phyloP scores from a whole-genome alignment of 2,888 invertebrate genomes.

The Scotopteryx bipunctaria region DNA sequence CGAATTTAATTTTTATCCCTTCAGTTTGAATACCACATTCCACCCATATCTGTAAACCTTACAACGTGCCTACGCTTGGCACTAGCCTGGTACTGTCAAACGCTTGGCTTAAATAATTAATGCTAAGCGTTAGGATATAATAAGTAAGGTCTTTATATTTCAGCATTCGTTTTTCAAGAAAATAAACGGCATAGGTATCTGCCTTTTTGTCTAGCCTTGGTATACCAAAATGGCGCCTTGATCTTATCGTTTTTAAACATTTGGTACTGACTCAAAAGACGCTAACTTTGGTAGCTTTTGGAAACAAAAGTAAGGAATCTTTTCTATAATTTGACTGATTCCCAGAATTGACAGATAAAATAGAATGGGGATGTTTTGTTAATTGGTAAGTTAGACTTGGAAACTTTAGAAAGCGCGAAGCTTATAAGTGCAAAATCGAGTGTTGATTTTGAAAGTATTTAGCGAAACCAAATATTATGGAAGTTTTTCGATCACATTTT shows the following conservation, averaged over 20 bases:
- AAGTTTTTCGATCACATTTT: no score
- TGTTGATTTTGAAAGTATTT: neutral
- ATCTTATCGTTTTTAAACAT: neutral
- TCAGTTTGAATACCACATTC: no score
- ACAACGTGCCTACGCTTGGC: neutral
- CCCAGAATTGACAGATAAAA: neutral
- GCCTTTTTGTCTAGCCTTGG: conserved; percentile 2
- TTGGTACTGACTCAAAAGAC: neutral
- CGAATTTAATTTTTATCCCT: conserved; percentile 23
- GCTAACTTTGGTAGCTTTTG: conserved; percentile 1
- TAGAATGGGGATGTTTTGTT: neutral
- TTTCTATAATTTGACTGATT: no score
- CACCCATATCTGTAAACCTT: no score
- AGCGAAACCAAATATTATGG: no score
- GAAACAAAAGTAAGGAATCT: no score
- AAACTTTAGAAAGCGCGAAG: neutral
- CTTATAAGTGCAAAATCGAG: neutral
- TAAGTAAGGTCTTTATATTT: neutral
- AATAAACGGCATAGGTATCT: neutral
- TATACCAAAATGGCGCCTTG: conserved; percentile 5
- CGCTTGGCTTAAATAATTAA: neutral
- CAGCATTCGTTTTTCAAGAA: neutral
- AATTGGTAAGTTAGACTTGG: no score
- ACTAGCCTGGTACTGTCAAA: neutral
- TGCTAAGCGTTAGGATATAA: neutral